These are phyloP conservation scores for Panopea generosa DNA, from an alignment of 2,888 invertebrate species.

Conservation along the genomic window DNA sequence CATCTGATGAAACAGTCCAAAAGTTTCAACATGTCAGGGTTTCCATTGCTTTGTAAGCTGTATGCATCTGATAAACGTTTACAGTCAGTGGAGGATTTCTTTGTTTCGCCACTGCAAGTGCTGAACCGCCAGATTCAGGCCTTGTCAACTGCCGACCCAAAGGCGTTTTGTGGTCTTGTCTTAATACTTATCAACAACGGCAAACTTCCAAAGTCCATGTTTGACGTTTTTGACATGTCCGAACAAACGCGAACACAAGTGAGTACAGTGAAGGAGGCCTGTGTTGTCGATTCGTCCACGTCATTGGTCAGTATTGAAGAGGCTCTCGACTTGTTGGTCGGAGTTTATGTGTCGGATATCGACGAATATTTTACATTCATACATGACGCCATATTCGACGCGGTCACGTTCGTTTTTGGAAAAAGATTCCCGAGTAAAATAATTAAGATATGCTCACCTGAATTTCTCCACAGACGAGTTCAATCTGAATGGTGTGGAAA, in stretches of 20 bases:
- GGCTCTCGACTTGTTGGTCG: conserved; percentile 23
- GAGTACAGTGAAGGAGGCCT: conserved; percentile 37
- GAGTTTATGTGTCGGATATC: conserved; percentile 39
- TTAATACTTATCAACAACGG: conserved; percentile 45
- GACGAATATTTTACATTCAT: conserved; percentile 42
- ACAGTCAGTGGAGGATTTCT: conserved; percentile 29
- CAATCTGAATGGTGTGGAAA: not conserved
- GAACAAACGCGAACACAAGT: conserved; percentile 11
- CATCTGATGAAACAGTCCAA: conserved; percentile 4
- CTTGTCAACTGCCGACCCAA: conserved; percentile 22
- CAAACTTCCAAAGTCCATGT: conserved; percentile 20
- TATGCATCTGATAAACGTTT: conserved; percentile 27
- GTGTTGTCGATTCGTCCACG: conserved; percentile 23
- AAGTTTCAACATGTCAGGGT: conserved; percentile 18
- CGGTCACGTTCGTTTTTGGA: conserved; percentile 50
- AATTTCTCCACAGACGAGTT: conserved; percentile 39
- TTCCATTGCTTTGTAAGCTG: conserved; percentile 50
- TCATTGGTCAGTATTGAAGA: conserved; percentile 25
- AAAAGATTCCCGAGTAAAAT: conserved; percentile 39
- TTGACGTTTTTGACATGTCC: conserved; percentile 30
- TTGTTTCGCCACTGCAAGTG: conserved; percentile 32
- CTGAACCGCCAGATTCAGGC: conserved; percentile 32
- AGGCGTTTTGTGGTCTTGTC: conserved; percentile 37
- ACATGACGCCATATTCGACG: conserved; percentile 55
- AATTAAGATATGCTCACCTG: conserved; percentile 35